A percentile compares a stretch with the other conserved stretches of the same genome.
phyloP scores from a whole-genome alignment of 1,140 invertebrate species.

The Lepeophtheirus salmonis region DNA sequence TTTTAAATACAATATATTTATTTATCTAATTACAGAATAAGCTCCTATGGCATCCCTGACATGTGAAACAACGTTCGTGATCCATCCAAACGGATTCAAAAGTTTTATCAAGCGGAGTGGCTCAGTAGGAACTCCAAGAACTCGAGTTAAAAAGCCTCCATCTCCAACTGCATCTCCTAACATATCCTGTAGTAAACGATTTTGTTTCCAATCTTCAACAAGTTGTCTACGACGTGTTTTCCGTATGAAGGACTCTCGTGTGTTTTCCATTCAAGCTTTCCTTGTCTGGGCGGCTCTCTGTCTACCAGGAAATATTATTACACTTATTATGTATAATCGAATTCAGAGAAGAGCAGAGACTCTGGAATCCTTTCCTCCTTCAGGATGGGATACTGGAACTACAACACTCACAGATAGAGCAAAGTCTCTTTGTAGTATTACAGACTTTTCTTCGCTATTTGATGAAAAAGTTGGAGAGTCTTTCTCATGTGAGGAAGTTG shows the following conservation, averaged over 20 bases:
- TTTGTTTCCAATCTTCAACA: not conserved
- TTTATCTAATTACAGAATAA: too few relatives aligned
- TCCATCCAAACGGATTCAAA: not conserved
- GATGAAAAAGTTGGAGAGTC: not conserved
- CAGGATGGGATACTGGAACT: not conserved
- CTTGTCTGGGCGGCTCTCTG: not conserved
- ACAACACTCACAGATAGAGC: not conserved
- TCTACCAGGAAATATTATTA: conserved; percentile 5
- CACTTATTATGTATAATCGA: not conserved
- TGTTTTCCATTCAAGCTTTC: not conserved
- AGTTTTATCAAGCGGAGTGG: not conserved
- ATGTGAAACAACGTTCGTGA: not conserved
- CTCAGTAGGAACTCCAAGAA: too few relatives aligned
- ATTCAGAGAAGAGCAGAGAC: not conserved
- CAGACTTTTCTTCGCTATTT: not conserved
- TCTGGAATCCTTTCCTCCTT: not conserved
- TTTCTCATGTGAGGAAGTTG: not conserved
- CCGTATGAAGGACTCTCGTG: not conserved
- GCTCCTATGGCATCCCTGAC: not conserved
- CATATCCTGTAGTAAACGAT: not conserved
- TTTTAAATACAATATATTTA: too few relatives aligned
- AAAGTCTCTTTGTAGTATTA: not conserved
- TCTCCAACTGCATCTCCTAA: not conserved
- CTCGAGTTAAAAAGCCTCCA: too few relatives aligned
- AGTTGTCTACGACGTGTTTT: not conserved